A percentile compares a stretch with the other conserved stretches of the same genome.
phyloP scores from a whole-genome alignment of 1,140 invertebrate genomes.

The Neoseiulus cucumeris region DNA sequence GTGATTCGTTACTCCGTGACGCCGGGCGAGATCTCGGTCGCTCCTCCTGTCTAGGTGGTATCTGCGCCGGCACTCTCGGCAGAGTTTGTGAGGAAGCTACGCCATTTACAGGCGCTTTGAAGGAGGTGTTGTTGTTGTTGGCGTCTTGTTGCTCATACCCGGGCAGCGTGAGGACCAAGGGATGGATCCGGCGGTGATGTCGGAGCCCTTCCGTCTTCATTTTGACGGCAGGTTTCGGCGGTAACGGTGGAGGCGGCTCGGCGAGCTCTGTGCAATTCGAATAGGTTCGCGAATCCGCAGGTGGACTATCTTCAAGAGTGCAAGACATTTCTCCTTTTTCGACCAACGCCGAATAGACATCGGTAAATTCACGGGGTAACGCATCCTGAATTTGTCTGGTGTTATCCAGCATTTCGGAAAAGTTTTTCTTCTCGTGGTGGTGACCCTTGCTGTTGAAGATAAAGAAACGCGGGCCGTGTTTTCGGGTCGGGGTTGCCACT shows the following conservation, averaged over 20 bases:
- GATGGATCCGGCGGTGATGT: conserved; percentile 65
- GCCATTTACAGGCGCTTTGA: conserved; percentile 13
- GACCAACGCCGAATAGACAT: conserved; percentile 74
- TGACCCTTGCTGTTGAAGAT: neutral
- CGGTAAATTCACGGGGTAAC: conserved; percentile 43
- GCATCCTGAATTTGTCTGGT: conserved; percentile 22
- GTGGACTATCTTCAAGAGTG: conserved; percentile 14
- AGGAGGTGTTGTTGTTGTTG: conserved; percentile 1
- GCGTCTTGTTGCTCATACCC: conserved; percentile 4
- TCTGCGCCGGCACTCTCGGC: neutral
- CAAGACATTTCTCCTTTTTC: conserved; percentile 37
- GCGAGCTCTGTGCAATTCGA: neutral
- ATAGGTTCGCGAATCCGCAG: neutral
- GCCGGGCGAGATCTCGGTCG: conserved; percentile 17
- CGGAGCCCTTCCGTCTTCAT: conserved; percentile 40
- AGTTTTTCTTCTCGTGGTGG: conserved; percentile 4
- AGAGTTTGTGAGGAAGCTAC: conserved; percentile 12
- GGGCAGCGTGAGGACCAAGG: conserved; percentile 47
- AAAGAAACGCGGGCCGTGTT: conserved; percentile 1
- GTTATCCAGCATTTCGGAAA: conserved; percentile 8
- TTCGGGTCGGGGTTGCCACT: neutral
- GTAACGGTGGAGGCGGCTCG: conserved; percentile 53
- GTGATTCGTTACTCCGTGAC: neutral
- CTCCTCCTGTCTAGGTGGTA: conserved; percentile 19
- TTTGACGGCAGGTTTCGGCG: conserved; percentile 47